Base-by-base conservation (phyloP, 2,888 invertebrate species). In the Heliconius ismenius region DNA sequence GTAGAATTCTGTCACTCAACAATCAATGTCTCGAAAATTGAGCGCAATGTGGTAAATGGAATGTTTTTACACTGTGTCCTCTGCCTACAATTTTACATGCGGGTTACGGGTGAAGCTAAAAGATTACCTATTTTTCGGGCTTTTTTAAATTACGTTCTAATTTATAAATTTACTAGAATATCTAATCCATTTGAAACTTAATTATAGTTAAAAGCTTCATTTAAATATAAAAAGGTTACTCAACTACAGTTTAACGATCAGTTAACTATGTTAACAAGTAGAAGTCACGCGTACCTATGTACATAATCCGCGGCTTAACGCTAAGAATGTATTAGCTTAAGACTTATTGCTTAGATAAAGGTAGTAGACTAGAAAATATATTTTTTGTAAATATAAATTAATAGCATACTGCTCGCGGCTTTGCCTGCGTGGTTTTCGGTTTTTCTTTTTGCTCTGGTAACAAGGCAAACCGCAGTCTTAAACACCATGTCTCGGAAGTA, bases 181-280 rank as follows among this genome's bases (percentile, higher is more conserved):
- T 58, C 26, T 62, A 62, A 62, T 62, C 6, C 13, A 26, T n/a
- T 58, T 24, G 15, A 62, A 62, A 3, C n/a, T 58, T 67, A 67
- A 67, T 39, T n/a, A 39, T 36, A 39, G 15, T n/a, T 24, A 39
- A 65, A 36, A 65, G 74, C 58, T 67, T 21, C 2, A 69, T 54
- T 68, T 75, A 68, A 43, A 73, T 62, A 62, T 68, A 54, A 54
- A 75, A 73, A 63, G 68, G 73, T 73, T 73, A 68, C 13, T 63
- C 72, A 73, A 75, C 73, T 72, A 15, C 43, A 58, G 32, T 64
- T 54, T 68, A 68, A 76, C 67, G 67, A 67, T 36, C 24, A 72
- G 21, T 36, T 76, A 54, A 62, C 32, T 69, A 18, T 62, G 62
- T 43, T 69, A 75, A 69, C 62, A 54, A 3, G 49, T 32, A 62